Percentiles rank a stretch among this genome's conserved stretches.
These are phyloP conservation scores for Onychomys torridus DNA, from an alignment of 2,797 vertebrate genomes.

Conservation along the genomic window DNA sequence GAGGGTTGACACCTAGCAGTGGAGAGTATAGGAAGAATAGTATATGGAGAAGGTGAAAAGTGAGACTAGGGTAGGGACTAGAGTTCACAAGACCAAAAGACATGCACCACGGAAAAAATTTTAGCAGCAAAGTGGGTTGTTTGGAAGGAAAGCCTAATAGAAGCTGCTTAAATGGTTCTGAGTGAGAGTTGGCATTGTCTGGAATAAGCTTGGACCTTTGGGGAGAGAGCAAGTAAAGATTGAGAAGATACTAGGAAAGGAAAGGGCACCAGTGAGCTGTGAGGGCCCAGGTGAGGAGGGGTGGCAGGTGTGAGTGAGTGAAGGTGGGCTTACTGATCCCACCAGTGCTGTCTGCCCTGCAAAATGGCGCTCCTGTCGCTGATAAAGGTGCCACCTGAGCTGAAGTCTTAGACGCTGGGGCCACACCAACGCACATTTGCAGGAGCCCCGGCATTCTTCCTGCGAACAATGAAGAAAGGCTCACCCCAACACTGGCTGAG, in stretches of 20 bases:
- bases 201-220: not conserved
- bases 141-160: not conserved
- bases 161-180: not conserved
- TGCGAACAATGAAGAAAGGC: slow-evolving; percentile 92
- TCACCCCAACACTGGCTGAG: slow-evolving; percentile 88
- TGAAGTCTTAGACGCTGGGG: slow-evolving; percentile 84
- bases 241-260: not conserved
- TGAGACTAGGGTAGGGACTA: not conserved
- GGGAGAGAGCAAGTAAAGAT: not conserved
- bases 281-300: not conserved
- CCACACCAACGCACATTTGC: slow-evolving; percentile 81
- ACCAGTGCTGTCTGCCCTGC: not conserved
- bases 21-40: not conserved
- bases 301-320: not conserved
- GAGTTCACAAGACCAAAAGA: not conserved
- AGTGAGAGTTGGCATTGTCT: not conserved
- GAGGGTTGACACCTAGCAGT: not conserved
- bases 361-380: slow-evolving; percentile 92
- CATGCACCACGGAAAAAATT: not conserved
- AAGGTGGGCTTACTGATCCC: not conserved
- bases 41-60: not conserved
- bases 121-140: not conserved
- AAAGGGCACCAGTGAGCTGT: not conserved
- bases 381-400: slow-evolving; percentile 91
- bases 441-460: slow-evolving; percentile 91